Evolutionary conservation across 2,888 invertebrate species (phyloP).

Genomic region (Pasiphila rectangulata): DNA sequence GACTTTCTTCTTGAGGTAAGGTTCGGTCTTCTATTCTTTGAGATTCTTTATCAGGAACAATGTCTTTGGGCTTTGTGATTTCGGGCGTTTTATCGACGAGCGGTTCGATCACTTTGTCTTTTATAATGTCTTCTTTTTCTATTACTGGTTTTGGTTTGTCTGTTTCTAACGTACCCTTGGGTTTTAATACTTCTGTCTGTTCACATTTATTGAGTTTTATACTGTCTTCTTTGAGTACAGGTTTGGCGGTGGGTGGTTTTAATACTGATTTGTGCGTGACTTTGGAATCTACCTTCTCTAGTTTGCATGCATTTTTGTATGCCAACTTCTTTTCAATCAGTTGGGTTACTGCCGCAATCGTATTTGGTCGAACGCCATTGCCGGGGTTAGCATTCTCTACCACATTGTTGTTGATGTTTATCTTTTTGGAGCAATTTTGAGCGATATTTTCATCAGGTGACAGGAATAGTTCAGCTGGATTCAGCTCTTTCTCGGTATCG

Average conservation of each 20-base stretch:
- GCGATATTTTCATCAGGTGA: slow-evolving; percentile 59
- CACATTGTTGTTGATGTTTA: slow-evolving; percentile 75
- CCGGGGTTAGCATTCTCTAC: slow-evolving; percentile 58
- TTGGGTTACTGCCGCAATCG: slow-evolving; percentile 67
- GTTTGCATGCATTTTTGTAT: slow-evolving; percentile 63
- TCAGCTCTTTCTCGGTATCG: slow-evolving; percentile 62
- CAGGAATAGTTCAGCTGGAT: slow-evolving; percentile 74
- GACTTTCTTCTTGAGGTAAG: slow-evolving; percentile 31
- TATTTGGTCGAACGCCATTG: slow-evolving; percentile 60
- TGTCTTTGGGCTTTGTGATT: slow-evolving; percentile 27
- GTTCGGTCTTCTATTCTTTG: slow-evolving; percentile 29
- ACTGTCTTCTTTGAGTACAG: slow-evolving; percentile 48
- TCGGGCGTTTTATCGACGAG: slow-evolving; percentile 25
- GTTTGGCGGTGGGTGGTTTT: slow-evolving; percentile 58
- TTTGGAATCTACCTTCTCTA: slow-evolving; percentile 67
- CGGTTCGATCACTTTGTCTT: slow-evolving; percentile 31
- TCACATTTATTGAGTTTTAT: slow-evolving; percentile 40
- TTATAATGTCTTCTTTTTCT: slow-evolving; percentile 34
- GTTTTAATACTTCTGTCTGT: slow-evolving; percentile 35
- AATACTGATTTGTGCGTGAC: slow-evolving; percentile 70
- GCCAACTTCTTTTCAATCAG: slow-evolving; percentile 65
- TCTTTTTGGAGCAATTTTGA: slow-evolving; percentile 64
- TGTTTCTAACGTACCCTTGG: slow-evolving; percentile 33
- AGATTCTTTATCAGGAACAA: slow-evolving; percentile 33
- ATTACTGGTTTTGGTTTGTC: slow-evolving; percentile 28